Base-by-base conservation (phyloP, 2,888 invertebrate genomes). In the Xanthorhoe spadicearia region DNA sequence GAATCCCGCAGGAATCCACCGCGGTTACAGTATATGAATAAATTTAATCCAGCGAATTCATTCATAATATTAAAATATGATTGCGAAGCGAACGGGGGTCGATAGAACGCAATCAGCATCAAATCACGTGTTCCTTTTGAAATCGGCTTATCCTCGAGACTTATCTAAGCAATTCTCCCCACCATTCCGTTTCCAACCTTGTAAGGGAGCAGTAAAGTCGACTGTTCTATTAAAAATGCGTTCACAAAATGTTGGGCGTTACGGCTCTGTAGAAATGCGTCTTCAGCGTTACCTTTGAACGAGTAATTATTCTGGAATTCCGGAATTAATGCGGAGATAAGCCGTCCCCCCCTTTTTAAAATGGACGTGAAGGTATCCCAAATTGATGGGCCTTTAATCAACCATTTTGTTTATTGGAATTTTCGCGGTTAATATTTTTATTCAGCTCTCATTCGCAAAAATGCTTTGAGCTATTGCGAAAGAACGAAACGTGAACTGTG, bases 31-130 rank as follows among this genome's bases (percentile, higher is more conserved):
- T 85, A 85, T 52, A 61, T 49, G 61, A 68, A 68, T 82, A 80
- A 84, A 85, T 87, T 84, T 87, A 90, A 90, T 90, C 87, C 84
- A 81, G 82, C 85, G 84, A 82, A 85, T 85, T 78, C 83, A 83
- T 86, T 87, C 88, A 83, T 87, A 84, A 90, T 91, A 92, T 92
- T 90, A 90, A 91, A 91, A 89, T 92, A 92, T 88, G 90, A 88
- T 86, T 89, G 86, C 83, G 73, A 75, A 72, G 70, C 65, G 69
- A 68, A 64, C 57, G 69, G 69, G 80, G 79, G 77, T 74, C 75
- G 79, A 78, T 77, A 74, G 76, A 80, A 83, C 86, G 88, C 90
- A 90, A 91, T 91, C 91, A 89, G 83, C 88, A 86, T 86, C 85
- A 86, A 88, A 91, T 91, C 92, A 90, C 90, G 89, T 87, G 89